Conservation (phyloP, 1,140 invertebrate species). For the Calephelis virginiensis region DNA sequence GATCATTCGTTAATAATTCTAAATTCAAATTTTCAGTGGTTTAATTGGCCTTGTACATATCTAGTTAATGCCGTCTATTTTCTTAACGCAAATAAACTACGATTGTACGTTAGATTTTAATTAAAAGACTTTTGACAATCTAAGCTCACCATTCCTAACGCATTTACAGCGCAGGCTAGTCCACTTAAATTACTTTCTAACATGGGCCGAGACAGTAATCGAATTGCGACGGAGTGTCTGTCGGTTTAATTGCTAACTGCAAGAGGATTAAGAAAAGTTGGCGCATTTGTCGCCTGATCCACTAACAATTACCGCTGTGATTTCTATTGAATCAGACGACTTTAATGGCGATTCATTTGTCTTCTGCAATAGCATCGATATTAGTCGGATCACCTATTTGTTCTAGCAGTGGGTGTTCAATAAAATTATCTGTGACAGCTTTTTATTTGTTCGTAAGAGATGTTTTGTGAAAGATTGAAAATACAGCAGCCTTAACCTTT, state of each 20-base stretch:
- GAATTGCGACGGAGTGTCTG: conserved; percentile 41
- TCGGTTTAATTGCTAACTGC: conserved; percentile 47
- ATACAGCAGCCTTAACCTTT: too few species aligned
- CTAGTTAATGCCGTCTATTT: too few species aligned
- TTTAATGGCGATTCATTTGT: neutral
- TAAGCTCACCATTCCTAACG: conserved; percentile 37
- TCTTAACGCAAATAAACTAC: too few species aligned
- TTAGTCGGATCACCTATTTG: too few species aligned
- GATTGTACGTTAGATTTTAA: too few species aligned
- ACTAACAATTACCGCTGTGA: conserved; percentile 28
- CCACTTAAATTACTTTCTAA: conserved; percentile 53
- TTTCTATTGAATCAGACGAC: conserved; percentile 22
- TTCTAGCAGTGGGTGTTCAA: too few species aligned
- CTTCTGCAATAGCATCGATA: conserved; percentile 7
- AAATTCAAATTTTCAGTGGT: too few species aligned
- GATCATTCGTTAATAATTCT: too few species aligned
- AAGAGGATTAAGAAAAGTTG: conserved; percentile 39
- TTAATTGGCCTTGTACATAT: too few species aligned
- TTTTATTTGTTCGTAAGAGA: too few species aligned
- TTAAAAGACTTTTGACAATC: conserved; percentile 1
- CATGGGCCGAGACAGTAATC: conserved; percentile 45
- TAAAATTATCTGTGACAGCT: too few species aligned
- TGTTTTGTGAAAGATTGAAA: too few species aligned
- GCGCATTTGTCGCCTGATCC: conserved; percentile 40
- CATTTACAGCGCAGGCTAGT: conserved; percentile 41